A percentile compares a stretch with the other conserved stretches of the same genome.
phyloP scores from a whole-genome alignment of 2,888 invertebrate species.

The Nemurella pictetii region DNA sequence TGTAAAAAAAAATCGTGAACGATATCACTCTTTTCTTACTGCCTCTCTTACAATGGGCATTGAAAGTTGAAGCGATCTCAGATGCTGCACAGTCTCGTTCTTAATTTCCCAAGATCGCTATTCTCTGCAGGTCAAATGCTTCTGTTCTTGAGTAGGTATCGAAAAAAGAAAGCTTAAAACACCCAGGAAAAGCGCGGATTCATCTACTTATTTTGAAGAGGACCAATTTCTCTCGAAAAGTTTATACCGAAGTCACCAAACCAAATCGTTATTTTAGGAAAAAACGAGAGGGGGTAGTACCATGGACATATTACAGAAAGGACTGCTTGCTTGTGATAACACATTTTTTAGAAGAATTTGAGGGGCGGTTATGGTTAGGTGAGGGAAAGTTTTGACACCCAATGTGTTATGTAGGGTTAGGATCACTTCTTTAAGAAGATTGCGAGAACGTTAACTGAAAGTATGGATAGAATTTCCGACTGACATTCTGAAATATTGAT shows the following conservation, averaged over 20 bases:
- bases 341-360: constrained; percentile 9
- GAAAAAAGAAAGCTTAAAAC: no score
- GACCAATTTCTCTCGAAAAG: not conserved
- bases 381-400: constrained; percentile 18
- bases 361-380: constrained; percentile 10
- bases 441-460: not conserved
- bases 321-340: constrained; percentile 25
- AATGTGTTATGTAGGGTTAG: constrained; percentile 8
- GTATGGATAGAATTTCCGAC: not conserved
- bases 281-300: not conserved
- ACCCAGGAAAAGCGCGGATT: not conserved
- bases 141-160: no score
- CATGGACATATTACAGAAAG: constrained; percentile 21
- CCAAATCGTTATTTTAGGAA: constrained; percentile 29
- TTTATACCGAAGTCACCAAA: constrained; percentile 13
- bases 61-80: no score
- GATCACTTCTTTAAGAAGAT: not conserved
- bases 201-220: not conserved
- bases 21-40: no score
- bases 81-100: no score
- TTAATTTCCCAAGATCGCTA: no score
- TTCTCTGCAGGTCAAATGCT: no score
- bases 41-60: no score
- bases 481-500: not conserved
- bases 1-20: no score